Percentiles rank a stretch among this genome's conserved stretches.
These are phyloP conservation scores for Philonicus albiceps DNA, from an alignment of 2,888 invertebrate species.

Conservation along the genomic window DNA sequence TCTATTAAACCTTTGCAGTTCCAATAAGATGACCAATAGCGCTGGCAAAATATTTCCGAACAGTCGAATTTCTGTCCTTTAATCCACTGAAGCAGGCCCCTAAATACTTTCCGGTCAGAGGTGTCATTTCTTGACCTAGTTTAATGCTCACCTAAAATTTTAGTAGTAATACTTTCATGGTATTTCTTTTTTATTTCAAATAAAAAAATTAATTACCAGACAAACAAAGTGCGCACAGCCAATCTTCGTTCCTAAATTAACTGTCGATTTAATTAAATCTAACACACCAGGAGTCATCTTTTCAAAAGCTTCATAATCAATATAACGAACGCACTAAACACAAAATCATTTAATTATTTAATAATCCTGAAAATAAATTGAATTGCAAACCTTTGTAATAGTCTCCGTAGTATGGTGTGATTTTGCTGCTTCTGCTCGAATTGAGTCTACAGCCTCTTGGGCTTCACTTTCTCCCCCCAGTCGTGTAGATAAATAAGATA, in stretches of 20 bases:
- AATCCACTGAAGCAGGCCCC: constrained; percentile 73
- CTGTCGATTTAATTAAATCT: constrained; percentile 81
- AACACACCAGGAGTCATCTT: constrained; percentile 81
- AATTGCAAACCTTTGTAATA: constrained; percentile 72
- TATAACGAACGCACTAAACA: constrained; percentile 71
- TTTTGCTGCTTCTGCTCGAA: constrained; percentile 81
- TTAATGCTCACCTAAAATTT: constrained; percentile 62
- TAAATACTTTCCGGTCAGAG: constrained; percentile 69
- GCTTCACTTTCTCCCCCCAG: constrained; percentile 73
- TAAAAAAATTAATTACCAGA: constrained; percentile 69
- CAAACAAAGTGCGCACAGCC: constrained; percentile 82
- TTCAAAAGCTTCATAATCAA: constrained; percentile 79
- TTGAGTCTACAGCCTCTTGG: constrained; percentile 79
- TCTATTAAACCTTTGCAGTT: constrained; percentile 73
- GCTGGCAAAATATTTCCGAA: constrained; percentile 83
- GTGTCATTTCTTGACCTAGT: constrained; percentile 66
- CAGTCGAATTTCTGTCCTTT: constrained; percentile 82
- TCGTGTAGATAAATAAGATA: constrained; percentile 81
- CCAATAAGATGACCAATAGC: constrained; percentile 86
- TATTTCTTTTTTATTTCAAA: constrained; percentile 43
- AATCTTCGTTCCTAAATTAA: constrained; percentile 85
- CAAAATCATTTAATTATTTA: not conserved
- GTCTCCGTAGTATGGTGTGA: constrained; percentile 90
- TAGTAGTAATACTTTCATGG: not conserved
- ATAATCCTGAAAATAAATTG: not conserved